These are phyloP conservation scores for Polietes domitor DNA, from an alignment of 2,888 invertebrate species.

Conservation along the genomic window DNA sequence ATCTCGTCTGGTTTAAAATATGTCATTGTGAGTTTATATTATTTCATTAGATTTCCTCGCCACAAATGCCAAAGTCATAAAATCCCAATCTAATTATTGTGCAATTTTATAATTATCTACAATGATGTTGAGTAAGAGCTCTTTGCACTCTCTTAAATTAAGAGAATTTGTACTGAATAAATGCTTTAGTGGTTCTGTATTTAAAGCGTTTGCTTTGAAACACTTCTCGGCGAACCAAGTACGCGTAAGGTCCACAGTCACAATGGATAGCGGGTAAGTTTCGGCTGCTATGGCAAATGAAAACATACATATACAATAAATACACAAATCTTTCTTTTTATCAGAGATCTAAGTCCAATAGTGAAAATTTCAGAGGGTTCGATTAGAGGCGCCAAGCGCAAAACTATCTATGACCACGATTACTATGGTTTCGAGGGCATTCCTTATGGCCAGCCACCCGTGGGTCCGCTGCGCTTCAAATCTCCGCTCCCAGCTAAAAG, in stretches of 20 bases:
- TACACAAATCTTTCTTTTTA: not conserved
- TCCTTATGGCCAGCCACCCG: conserved; percentile 79
- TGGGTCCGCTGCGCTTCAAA: conserved; percentile 77
- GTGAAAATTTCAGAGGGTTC: conserved; percentile 73
- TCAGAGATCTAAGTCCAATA: conserved; percentile 40
- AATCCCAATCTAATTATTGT: too few relatives aligned
- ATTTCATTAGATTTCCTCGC: too few relatives aligned
- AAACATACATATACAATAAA: not conserved
- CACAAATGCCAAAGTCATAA: too few relatives aligned
- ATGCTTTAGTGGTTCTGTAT: not conserved
- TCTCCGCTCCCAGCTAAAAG: conserved; percentile 80
- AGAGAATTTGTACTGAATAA: not conserved
- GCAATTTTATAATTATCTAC: too few relatives aligned
- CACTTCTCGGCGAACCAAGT: not conserved
- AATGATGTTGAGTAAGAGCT: conserved; percentile 40
- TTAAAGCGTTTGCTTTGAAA: not conserved
- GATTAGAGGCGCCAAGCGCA: conserved; percentile 76
- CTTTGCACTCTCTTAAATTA: conserved; percentile 5
- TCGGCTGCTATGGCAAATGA: not conserved
- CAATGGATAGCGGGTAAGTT: conserved; percentile 49
- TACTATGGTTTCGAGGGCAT: conserved; percentile 78
- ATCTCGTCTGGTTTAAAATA: too few relatives aligned
- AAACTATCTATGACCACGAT: conserved; percentile 76
- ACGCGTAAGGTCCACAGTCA: not conserved
- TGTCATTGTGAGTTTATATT: too few relatives aligned